Percentiles rank a stretch among this genome's conserved stretches.
Evolutionary conservation across 2,113 vertebrate genomes (phyloP).

Genomic region (Perognathus longimembris): DNA sequence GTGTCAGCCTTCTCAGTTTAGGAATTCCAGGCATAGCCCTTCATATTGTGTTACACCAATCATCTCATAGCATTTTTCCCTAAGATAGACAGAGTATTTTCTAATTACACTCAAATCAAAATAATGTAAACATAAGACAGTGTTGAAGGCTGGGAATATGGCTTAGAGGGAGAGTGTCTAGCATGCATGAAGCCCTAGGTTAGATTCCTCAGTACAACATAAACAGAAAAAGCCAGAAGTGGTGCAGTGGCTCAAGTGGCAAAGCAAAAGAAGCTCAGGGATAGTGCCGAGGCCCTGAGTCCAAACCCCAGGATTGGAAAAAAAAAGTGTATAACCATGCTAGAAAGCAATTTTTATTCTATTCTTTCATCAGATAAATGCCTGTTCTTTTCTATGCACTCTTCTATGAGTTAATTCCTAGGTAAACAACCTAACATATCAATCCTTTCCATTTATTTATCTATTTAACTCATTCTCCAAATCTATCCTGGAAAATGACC

Average conservation of each 20-base stretch:
- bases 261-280: too few species aligned
- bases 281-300: too few species aligned
- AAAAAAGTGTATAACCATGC: too few species aligned
- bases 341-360: slow-evolving; percentile 41
- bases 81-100: slow-evolving; percentile 6
- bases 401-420: not conserved
- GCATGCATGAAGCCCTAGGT: too few species aligned
- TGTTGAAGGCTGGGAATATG: slow-evolving; percentile 25
- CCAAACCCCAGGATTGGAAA: too few species aligned
- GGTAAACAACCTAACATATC: slow-evolving; percentile 31
- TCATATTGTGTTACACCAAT: too few species aligned
- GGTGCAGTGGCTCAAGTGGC: too few species aligned
- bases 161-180: too few species aligned
- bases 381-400: not conserved
- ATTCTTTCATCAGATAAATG: not conserved
- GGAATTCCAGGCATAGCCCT: too few species aligned
- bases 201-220: too few species aligned
- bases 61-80: not conserved
- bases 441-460: not conserved
- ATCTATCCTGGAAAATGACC: slow-evolving; percentile 35
- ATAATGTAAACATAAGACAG: not conserved
- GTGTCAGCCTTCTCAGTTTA: too few species aligned
- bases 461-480: slow-evolving; percentile 29
- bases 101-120: slow-evolving; percentile 50
- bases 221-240: too few species aligned